Evolutionary conservation across 2,888 invertebrate genomes (phyloP), one percentile per base, ranked within the genome.

Genomic region (Drosophila tripunctata): DNA sequence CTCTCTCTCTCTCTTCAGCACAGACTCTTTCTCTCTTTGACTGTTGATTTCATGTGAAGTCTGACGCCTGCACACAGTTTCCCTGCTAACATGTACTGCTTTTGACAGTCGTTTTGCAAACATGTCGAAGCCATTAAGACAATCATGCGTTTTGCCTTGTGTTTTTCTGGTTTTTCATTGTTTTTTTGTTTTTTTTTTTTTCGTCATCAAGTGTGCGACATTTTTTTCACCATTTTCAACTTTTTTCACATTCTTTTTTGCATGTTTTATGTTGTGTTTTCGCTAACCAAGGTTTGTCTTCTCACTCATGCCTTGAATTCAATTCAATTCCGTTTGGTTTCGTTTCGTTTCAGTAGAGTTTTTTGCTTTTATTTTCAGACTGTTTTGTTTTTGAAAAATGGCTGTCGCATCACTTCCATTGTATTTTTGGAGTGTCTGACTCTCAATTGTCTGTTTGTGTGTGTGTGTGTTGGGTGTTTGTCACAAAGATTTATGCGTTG

Each of bases 61-160:
- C 63, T 56, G 70, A 31, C 50, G 64, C 56, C 68, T 51, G 55
- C 30, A 38, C 45, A 45, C 40, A n/a, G n/a, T n/a, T 44, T 57
- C 54, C 41, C 58, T 63, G 64, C 58, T 63, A 61, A 68, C 66
- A 55, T 43, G 64, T 33, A 27, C 83, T 83, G 83, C 80, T 75
- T 80, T 82, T 84, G 83, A 87, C 88, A 88, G 88, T 84, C 84
- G 84, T 84, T 84, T 88, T 87, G 88, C 87, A 88, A 84, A 84
- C 84, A 84, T 84, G 84, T 84, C 84, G 87, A 85, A 87, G 87
- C 82, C 82, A 82, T 82, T 82, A 82, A 87, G 87, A 83, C 82
- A 83, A 84, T 84, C 88, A 88, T 84, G 86, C 78, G 81, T 87
- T 78, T 63, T 62, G 55, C 58, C 60, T 14, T 50, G 41, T 47